Conservation (phyloP, 2,797 vertebrate genomes). For the Oryzias dopingdopingensis region DNA sequence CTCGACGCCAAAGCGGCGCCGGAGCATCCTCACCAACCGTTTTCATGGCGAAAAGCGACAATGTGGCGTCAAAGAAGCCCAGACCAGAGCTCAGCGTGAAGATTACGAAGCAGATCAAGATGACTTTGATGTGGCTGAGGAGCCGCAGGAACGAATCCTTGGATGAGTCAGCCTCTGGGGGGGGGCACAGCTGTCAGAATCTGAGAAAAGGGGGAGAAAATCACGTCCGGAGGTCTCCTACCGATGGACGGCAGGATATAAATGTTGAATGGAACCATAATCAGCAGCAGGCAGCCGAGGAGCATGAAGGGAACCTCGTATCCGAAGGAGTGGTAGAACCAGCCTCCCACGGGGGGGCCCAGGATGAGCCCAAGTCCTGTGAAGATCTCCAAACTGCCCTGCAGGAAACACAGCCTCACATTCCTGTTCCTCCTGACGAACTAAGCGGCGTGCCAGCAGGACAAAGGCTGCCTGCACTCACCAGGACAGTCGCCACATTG, state of each 20-base stretch:
- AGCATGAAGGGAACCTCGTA: constrained; percentile 90
- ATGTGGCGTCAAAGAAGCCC: constrained; percentile 89
- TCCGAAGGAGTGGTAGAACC: constrained; percentile 91
- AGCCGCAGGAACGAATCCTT: constrained; percentile 87
- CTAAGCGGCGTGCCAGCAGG: constrained; percentile 50
- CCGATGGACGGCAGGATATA: constrained; percentile 86
- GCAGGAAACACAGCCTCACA: constrained; percentile 15
- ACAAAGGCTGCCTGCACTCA: constrained; percentile 73
- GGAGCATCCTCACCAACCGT: constrained; percentile 71
- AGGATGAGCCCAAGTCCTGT: constrained; percentile 88
- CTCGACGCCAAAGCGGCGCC: fast-evolving
- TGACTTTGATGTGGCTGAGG: constrained; percentile 77
- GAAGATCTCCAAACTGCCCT: constrained; percentile 94
- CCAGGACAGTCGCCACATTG: constrained; percentile 92
- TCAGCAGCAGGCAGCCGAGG: constrained; percentile 84
- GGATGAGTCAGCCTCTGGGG: constrained; percentile 76
- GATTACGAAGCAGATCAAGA: constrained; percentile 80
- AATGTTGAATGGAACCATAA: constrained; percentile 90
- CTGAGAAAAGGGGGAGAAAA: not conserved
- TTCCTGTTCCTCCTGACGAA: constrained; percentile 43
- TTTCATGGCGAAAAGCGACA: constrained; percentile 89
- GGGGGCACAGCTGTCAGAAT: not conserved
- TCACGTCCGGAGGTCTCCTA: constrained; percentile 50
- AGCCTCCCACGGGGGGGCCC: constrained; percentile 91
- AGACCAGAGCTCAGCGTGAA: constrained; percentile 86